These are phyloP conservation scores for Rhombomys opimus DNA, from an alignment of 2,113 vertebrate genomes.

Conservation along the genomic window DNA sequence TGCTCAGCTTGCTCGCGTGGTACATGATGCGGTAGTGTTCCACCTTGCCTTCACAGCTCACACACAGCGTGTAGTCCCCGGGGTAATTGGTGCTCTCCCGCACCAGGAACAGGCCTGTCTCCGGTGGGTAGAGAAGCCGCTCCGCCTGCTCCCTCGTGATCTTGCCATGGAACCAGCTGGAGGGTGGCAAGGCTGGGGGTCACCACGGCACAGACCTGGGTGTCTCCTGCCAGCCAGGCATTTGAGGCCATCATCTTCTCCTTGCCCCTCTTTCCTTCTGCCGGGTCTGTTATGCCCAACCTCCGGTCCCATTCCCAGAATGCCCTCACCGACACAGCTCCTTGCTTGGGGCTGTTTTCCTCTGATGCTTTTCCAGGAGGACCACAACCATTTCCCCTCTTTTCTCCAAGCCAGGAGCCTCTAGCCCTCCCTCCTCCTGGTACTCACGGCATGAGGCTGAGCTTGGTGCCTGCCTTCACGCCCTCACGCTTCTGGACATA, in stretches of 20 bases:
- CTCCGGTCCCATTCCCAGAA: neutral
- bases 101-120: constrained; percentile 96
- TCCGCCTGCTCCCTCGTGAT: constrained; percentile 97
- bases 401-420: neutral
- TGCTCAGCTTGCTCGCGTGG: constrained; percentile 94
- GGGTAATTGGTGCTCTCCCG: constrained; percentile 99
- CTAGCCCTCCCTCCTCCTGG: rapidly evolving
- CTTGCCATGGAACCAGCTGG: constrained; percentile 99
- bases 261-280: neutral
- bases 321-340: neutral
- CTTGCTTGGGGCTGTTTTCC: neutral
- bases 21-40: constrained; percentile 99
- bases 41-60: constrained; percentile 97
- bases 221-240: neutral
- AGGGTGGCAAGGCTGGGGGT: neutral
- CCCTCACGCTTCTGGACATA: constrained; percentile 98
- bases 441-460: constrained; percentile 99
- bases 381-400: neutral
- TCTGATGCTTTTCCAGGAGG: neutral
- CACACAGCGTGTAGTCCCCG: constrained; percentile 97
- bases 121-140: constrained; percentile 91
- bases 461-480: constrained; percentile 94
- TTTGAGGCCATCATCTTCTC: neutral
- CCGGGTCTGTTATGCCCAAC: neutral
- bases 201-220: neutral